Percentiles rank a stretch among this genome's conserved stretches.
These are phyloP conservation scores for Naso thynnoides DNA, from an alignment of 2,797 vertebrate species.

Conservation along the genomic window DNA sequence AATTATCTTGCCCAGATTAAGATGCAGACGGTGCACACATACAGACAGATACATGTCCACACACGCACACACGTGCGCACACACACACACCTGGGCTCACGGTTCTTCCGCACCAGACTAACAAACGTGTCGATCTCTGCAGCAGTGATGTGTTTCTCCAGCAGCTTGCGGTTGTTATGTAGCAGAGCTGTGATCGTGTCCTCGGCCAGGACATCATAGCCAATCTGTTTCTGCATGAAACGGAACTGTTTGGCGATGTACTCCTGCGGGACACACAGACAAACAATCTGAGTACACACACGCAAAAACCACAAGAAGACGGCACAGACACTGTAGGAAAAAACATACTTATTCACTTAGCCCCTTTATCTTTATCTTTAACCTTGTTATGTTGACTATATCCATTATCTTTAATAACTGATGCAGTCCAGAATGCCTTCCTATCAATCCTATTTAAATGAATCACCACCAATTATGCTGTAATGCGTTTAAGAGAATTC, in stretches of 20 bases:
- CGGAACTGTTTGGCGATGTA: slow-evolving; percentile 99
- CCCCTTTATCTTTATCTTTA: slow-evolving; percentile 8
- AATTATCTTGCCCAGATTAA: background rate
- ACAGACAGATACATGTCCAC: slow-evolving; percentile 7
- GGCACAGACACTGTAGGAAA: background rate
- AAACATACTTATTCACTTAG: background rate
- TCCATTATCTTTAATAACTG: slow-evolving; percentile 15
- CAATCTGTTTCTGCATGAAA: slow-evolving; percentile 99
- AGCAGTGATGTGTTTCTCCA: slow-evolving; percentile 98
- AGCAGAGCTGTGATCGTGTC: slow-evolving; percentile 98
- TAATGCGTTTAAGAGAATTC: slow-evolving; percentile 18
- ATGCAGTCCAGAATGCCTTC: background rate
- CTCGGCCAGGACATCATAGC: slow-evolving; percentile 97
- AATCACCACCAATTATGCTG: slow-evolving; percentile 1
- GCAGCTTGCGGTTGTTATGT: slow-evolving; percentile 97
- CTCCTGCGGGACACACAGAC: slow-evolving; percentile 85
- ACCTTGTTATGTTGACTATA: slow-evolving; percentile 7
- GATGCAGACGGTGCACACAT: background rate
- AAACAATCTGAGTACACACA: slow-evolving; percentile 21
- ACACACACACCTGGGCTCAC: slow-evolving; percentile 85
- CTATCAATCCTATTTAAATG: slow-evolving; percentile 19
- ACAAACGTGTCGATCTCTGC: slow-evolving; percentile 99
- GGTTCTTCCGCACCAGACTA: slow-evolving; percentile 96
- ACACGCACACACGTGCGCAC: slow-evolving; percentile 11
- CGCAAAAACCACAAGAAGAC: slow-evolving; percentile 4